These are phyloP conservation scores for Stylophora pistillata DNA, from an alignment of 64 coral and sea anemone genomes.

Conservation along the genomic window DNA sequence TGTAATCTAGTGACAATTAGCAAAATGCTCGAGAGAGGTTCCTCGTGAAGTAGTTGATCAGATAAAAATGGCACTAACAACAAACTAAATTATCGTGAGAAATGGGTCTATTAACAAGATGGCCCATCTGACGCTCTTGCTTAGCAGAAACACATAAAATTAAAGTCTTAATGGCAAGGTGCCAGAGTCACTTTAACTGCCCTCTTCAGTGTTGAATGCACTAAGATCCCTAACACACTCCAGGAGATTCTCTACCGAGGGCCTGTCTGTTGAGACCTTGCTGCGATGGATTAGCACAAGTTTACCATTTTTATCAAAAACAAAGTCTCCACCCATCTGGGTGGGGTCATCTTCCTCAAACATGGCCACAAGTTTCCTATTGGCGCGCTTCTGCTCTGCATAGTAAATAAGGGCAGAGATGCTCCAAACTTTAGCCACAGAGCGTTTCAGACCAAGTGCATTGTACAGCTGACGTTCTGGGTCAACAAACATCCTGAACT, in stretches of 20 bases:
- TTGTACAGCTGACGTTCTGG: slow-evolving; percentile 58
- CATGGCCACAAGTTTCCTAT: slow-evolving; percentile 48
- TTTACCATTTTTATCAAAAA: slow-evolving; percentile 76
- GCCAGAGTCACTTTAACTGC: background rate
- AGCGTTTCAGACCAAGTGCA: slow-evolving; percentile 78
- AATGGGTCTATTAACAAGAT: no score
- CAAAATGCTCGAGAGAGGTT: no score
- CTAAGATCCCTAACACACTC: slow-evolving; percentile 42
- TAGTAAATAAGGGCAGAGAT: slow-evolving; percentile 75
- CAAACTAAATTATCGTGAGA: no score
- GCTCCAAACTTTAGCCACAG: slow-evolving; percentile 78
- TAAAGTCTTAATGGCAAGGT: background rate
- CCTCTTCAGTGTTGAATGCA: background rate
- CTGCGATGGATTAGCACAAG: slow-evolving; percentile 78
- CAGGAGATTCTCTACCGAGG: slow-evolving; percentile 71
- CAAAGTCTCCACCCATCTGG: slow-evolving; percentile 93
- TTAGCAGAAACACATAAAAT: no score
- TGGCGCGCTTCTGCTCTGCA: slow-evolving; percentile 82
- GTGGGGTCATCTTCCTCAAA: slow-evolving; percentile 87
- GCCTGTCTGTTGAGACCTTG: slow-evolving; percentile 76
- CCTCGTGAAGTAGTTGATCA: no score
- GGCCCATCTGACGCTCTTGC: no score
- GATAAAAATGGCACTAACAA: no score
- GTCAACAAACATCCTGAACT: slow-evolving; percentile 81
- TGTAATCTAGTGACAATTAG: background rate